Base-by-base conservation (phyloP, 2,888 invertebrate genomes). In the Netelia inedita region DNA sequence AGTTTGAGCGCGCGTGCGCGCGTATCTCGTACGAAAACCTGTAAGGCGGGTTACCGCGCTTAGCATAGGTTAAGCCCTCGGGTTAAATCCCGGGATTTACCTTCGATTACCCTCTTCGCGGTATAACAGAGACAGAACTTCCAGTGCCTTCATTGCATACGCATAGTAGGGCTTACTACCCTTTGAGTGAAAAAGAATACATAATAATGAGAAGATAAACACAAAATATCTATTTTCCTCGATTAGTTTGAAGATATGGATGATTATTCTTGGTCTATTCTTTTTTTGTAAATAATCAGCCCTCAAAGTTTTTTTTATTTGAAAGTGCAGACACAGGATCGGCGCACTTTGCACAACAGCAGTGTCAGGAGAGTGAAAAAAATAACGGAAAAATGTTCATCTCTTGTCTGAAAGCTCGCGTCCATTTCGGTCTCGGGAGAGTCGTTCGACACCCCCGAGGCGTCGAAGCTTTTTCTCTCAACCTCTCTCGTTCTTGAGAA, bases 61-160 rank as follows among this genome's bases (percentile, higher is more conserved):
- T 92, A 91, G 91, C 91, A 91, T 92, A 92, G 92, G 91, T 87
- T 92, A 92, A 93, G 91, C 91, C 85, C 66, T 82, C 85, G 86
- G 89, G 91, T 91, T 91, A 92, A 92, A 89, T 91, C 90, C 80
- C 79, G 69, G 88, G 91, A 88, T 91, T 93, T 91, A 91, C 90
- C 90, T 91, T 92, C 91, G 92, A 91, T 91, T 92, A 91, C 87
- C 71, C 46, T 23, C 35, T 78, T 87, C 87, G 89, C 79, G 88
- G 89, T 69, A 11, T 82, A 87, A 88, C 87, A 86, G 88, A 86
- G 86, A 87, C 86, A 85, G 63, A 76, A 79, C 73, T 83, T 83
- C 82, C 65, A 79, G 50, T 43, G 82, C 73, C 82, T 71, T 21
- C 43, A 1, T 8, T 9, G 28, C 14, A 57, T 16, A 76, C n/a